Conservation (phyloP, 2,888 invertebrate genomes). For the Drosophila anomelani region DNA sequence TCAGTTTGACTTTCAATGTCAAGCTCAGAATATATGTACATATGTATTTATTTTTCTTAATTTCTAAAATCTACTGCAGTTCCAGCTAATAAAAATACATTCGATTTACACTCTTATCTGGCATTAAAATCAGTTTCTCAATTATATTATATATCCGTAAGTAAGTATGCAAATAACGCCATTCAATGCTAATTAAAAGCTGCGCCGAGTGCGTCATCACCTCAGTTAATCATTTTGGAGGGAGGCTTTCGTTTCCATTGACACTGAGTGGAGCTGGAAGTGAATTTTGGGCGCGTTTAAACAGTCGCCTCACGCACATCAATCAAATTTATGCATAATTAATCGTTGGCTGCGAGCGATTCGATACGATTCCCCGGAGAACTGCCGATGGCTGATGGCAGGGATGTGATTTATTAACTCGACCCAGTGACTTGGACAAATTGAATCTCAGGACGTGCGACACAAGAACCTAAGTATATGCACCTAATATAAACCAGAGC, state of each 20-base stretch:
- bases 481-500: conserved; percentile 21
- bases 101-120: not conserved
- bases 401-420: conserved; percentile 71
- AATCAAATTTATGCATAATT: conserved; percentile 77
- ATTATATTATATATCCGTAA: conserved; percentile 13
- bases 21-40: not conserved
- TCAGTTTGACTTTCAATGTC: too few species aligned
- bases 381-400: conserved; percentile 24
- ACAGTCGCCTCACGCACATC: conserved; percentile 71
- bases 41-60: not conserved
- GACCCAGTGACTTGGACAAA: conserved; percentile 47
- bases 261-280: conserved; percentile 3
- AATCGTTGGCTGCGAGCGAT: conserved; percentile 50
- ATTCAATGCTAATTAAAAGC: conserved; percentile 71
- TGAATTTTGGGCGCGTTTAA: conserved; percentile 19
- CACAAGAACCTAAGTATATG: conserved; percentile 54
- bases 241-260: conserved; percentile 25
- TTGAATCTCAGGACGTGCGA: conserved; percentile 68
- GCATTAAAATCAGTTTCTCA: not conserved
- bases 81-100: not conserved
- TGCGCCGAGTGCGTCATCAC: conserved; percentile 54
- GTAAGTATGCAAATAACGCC: conserved; percentile 57
- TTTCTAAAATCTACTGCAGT: not conserved
- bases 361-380: conserved; percentile 23
- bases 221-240: conserved; percentile 23